Evolutionary conservation across 2,888 invertebrate genomes (phyloP).

Genomic region (Cryptosula pallasiana): DNA sequence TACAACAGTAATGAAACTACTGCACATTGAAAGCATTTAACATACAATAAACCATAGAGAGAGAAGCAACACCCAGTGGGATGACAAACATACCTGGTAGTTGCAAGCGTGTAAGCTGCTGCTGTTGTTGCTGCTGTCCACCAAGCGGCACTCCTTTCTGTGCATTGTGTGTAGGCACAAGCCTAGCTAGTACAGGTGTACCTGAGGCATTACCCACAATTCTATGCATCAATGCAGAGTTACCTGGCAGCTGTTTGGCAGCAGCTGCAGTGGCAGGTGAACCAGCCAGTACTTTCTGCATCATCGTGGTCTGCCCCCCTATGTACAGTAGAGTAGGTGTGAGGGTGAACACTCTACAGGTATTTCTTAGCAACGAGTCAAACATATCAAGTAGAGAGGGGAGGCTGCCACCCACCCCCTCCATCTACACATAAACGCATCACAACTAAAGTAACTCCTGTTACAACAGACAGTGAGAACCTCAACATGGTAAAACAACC

Average conservation of each 20-base stretch:
- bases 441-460: too few species aligned
- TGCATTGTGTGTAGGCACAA: not conserved
- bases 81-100: not conserved
- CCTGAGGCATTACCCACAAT: slow-evolving; percentile 11
- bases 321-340: too few species aligned
- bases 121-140: not conserved
- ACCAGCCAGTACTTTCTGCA: not conserved
- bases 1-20: too few species aligned
- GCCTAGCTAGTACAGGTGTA: slow-evolving; percentile 7
- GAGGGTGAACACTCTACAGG: too few species aligned
- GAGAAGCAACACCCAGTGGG: not conserved
- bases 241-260: not conserved
- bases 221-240: not conserved
- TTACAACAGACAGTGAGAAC: too few species aligned
- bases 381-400: too few species aligned
- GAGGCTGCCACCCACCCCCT: too few species aligned
- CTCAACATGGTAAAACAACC: too few species aligned
- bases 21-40: not conserved
- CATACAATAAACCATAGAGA: not conserved
- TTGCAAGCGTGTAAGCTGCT: not conserved
- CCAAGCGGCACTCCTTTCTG: not conserved
- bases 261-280: not conserved
- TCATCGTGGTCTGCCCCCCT: not conserved
- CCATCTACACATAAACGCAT: too few species aligned
- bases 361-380: too few species aligned